Base-by-base conservation (phyloP, 1,140 invertebrate genomes). In the Chelonus insularis region DNA sequence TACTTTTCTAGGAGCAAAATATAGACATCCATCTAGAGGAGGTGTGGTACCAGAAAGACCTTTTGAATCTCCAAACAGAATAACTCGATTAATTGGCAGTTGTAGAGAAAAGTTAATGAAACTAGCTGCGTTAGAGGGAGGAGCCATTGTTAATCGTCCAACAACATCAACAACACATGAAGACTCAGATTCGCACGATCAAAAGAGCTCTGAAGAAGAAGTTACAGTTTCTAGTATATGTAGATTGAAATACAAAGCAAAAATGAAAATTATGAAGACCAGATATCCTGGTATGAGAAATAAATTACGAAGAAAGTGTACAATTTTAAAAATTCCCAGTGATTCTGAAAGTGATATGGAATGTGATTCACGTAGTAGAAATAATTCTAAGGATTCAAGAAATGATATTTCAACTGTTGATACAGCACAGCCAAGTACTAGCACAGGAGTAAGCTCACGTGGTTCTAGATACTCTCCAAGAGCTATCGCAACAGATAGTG, bases 391-490 rank as follows among this genome's bases (percentile, higher is more conserved):
- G 4, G 41, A 43, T 9, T 18, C 18, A 16, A 20, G 16, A 43
- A 43, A 34, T 36, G 34, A 48, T 25, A 50, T 43, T 5, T 41
- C 45, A 4, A 47, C 72, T 20, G 32, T 63, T 32, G 78, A 80
- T 25, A 65, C 71, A 8, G 72, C 73, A n/a, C 77, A 79, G 25
- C 80, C 80, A 3, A 82, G 80, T 50, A 82, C 79, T 18, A 82
- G 80, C 56, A 73, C 73, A 4, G 78, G 78, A 1, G 36, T 80
- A 3, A 69, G 72, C 6, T 78, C 77, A 32, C 66, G 72, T 25
- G 68, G 70, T 63, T 69, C 73, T 1, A 63, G 72, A 25, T 78
- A 71, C 9, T 48, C 50, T 3, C 58, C 63, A 8, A 32, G 65
- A 9, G 23, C 63, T 5, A 65, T 65, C 12, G 12, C 67, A 1